phyloP scores from a whole-genome alignment of 2,888 invertebrate genomes.

The Loripinus fragilis region DNA sequence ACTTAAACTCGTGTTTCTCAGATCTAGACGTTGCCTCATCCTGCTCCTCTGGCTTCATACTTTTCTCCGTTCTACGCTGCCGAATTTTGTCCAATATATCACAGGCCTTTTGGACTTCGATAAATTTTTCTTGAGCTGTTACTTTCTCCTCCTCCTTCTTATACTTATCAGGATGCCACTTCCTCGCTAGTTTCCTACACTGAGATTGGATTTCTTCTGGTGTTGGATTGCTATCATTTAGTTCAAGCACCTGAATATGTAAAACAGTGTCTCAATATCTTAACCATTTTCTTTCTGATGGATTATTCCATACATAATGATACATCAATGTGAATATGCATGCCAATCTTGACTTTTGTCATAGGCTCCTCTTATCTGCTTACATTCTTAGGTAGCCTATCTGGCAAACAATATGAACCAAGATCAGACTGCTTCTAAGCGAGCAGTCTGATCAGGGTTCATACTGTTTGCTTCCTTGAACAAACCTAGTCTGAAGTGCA shows the following conservation, averaged over 20 bases:
- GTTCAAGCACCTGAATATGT: constrained; percentile 87
- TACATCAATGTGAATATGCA: too few species aligned
- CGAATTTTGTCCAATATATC: constrained; percentile 87
- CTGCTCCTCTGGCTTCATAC: constrained; percentile 49
- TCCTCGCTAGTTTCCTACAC: constrained; percentile 92
- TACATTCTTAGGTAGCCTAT: too few species aligned
- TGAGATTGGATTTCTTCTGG: constrained; percentile 93
- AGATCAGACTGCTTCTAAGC: too few species aligned
- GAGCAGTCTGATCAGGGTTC: too few species aligned
- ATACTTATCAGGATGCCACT: constrained; percentile 96
- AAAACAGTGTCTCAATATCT: neutral
- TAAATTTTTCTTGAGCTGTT: constrained; percentile 92
- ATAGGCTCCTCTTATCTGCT: too few species aligned
- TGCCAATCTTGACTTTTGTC: too few species aligned
- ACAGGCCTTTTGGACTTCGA: constrained; percentile 97
- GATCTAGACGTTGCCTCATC: neutral
- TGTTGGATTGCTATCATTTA: constrained; percentile 89
- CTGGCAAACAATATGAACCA: too few species aligned
- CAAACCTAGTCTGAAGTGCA: too few species aligned
- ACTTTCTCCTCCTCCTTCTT: constrained; percentile 89
- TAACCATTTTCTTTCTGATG: too few species aligned
- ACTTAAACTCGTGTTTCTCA: too few species aligned
- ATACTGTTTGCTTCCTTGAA: too few species aligned
- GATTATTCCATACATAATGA: too few species aligned
- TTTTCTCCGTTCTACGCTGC: constrained; percentile 52